Base-by-base conservation (phyloP, 2,888 invertebrate genomes). In the Dasysyrphus albostriatus region DNA sequence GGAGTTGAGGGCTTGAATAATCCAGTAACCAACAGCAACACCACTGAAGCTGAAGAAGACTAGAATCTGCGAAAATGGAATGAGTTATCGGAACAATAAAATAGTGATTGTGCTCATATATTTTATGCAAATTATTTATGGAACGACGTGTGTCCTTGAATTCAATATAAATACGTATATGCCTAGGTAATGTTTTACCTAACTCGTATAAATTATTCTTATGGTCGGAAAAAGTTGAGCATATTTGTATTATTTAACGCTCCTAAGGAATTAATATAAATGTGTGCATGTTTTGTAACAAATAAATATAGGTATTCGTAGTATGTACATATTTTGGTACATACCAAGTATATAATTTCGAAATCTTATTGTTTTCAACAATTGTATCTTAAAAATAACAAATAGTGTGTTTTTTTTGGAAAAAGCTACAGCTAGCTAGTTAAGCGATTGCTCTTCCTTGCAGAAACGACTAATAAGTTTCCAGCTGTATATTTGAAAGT, bases 41-140 rank as follows among this genome's bases (percentile, higher is more conserved):
- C 47, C 65, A 47, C 32, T 16, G 42, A 10, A n/a, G 19, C n/a
- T 10, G 49, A 9, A 19, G 44, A 74, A 74, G 51, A 69, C 69
- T 51, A 67, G 67, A 59, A 58, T 80, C n/a, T 51, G 56, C 32
- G 39, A 54, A 74, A 69, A 42, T 81, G 59, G 74, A 74, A 69
- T 81, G 74, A 61, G 59, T 24, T 34, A 54, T 42, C 74, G 59
- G 39, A 42, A 49, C 42, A 59, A 51, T 75, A 81, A 74, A 51
- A 59, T 75, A 81, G 67, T 54, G 42, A 74, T 73, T 81, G 58
- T 69, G 16, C 61, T 54, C 49, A 67, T 61, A 74, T 67, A 67
- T 59, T 74, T 59, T 81, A 81, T 74, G 80, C 44, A 69, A 69
- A 81, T 74, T 67, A 69, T 69, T 69, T 69, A 69, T 69, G 69